Evolutionary conservation across 2,888 invertebrate species (phyloP).

Genomic region (Tuta absoluta): DNA sequence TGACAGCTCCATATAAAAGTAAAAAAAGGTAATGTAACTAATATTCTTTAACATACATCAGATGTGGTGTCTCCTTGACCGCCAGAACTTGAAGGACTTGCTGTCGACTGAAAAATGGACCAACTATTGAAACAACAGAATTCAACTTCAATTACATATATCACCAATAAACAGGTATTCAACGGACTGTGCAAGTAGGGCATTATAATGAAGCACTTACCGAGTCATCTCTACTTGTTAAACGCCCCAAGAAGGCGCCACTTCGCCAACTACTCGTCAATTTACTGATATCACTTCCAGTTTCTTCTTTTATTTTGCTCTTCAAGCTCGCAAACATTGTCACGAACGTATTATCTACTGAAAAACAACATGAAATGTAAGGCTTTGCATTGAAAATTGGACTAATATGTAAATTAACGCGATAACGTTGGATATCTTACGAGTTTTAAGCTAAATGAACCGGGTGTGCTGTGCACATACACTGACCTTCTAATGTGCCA

Average conservation of each 20-base stretch:
- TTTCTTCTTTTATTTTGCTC: constrained; percentile 94
- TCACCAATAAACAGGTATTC: no score
- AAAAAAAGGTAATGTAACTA: neutral
- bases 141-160: no score
- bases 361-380: neutral
- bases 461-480: no score
- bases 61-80: constrained; percentile 69
- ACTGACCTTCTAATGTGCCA: neutral
- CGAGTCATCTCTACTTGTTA: constrained; percentile 74
- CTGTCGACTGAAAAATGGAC: constrained; percentile 60
- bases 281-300: constrained; percentile 88
- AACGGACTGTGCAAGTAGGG: neutral
- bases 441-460: constrained; percentile 30
- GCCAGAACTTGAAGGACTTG: constrained; percentile 71
- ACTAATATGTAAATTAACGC: constrained; percentile 49
- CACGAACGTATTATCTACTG: constrained; percentile 22
- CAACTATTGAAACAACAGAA: neutral
- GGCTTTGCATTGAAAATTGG: constrained; percentile 32
- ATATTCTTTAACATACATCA: constrained; percentile 40
- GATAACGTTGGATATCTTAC: constrained; percentile 52
- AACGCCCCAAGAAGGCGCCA: constrained; percentile 76
- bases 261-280: constrained; percentile 74
- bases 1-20: no score
- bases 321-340: constrained; percentile 93
- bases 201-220: constrained; percentile 44